Percentiles rank a stretch among this genome's conserved stretches.
Evolutionary conservation across 2,797 vertebrate species (phyloP).

Genomic region (Lagodon rhomboides): DNA sequence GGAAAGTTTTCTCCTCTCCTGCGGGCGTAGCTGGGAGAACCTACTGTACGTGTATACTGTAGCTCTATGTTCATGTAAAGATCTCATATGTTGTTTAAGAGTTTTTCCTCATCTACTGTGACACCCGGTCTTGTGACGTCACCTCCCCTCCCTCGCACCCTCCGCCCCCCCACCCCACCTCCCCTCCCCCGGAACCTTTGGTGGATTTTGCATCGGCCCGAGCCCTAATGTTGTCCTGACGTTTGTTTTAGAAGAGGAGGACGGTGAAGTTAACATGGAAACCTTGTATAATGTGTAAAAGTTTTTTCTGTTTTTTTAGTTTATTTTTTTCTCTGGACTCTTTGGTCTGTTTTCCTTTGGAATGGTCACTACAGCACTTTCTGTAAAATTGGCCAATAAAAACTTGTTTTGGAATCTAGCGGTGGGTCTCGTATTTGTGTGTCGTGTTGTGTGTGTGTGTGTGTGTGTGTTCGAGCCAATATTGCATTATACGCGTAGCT

Average conservation of each 20-base stretch:
- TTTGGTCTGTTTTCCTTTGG: slow-evolving; percentile 82
- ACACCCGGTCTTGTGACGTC: slow-evolving; percentile 80
- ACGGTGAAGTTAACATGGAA: slow-evolving; percentile 70
- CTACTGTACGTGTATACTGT: slow-evolving; percentile 72
- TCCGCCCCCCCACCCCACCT: background rate
- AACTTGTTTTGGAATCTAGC: slow-evolving; percentile 83
- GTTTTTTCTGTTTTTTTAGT: slow-evolving; percentile 39
- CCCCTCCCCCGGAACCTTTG: slow-evolving; percentile 43
- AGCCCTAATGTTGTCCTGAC: slow-evolving; percentile 75
- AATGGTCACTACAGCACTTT: slow-evolving; percentile 88
- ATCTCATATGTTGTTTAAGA: slow-evolving; percentile 77
- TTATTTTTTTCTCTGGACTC: slow-evolving; percentile 68
- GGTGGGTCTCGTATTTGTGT: slow-evolving; percentile 46
- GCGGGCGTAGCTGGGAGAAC: slow-evolving; percentile 61
- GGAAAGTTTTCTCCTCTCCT: slow-evolving; percentile 33
- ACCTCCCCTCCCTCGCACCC: slow-evolving; percentile 35
- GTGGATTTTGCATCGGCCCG: slow-evolving; percentile 74
- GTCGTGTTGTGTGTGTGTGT: background rate
- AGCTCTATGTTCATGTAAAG: slow-evolving; percentile 80
- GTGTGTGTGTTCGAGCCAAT: background rate
- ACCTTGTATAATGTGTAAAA: slow-evolving; percentile 84
- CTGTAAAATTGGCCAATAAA: slow-evolving; percentile 89
- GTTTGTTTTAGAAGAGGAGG: slow-evolving; percentile 78
- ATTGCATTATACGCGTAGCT: background rate
- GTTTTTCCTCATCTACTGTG: slow-evolving; percentile 71